A percentile compares a stretch with the other conserved stretches of the same genome.
These are phyloP conservation scores for Dendrolimus punctatus DNA, from an alignment of 1,140 invertebrate genomes.

Conservation along the genomic window DNA sequence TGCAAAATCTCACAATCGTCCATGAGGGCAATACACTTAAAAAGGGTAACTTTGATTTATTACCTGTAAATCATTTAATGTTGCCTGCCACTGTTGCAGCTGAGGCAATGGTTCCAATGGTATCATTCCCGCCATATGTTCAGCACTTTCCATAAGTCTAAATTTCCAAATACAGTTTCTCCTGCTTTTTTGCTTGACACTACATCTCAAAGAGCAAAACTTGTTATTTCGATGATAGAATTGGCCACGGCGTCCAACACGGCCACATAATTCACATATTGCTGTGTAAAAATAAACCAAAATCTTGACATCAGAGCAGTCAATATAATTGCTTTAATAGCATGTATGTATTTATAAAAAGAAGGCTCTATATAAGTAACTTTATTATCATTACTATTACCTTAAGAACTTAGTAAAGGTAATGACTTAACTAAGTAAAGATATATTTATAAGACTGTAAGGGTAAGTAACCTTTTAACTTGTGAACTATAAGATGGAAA, in stretches of 20 bases:
- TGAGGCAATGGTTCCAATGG: slow-evolving; percentile 65
- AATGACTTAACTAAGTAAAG: no score
- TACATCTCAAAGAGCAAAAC: slow-evolving; percentile 53
- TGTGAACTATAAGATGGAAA: no score
- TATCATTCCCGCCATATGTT: slow-evolving; percentile 65
- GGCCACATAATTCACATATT: slow-evolving; percentile 61
- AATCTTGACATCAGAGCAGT: neutral
- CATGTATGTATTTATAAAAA: no score
- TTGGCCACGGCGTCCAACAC: slow-evolving; percentile 44
- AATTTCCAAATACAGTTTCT: slow-evolving; percentile 60
- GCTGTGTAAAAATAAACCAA: slow-evolving; percentile 31
- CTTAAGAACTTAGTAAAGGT: no score
- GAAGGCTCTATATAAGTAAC: no score
- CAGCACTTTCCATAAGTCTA: slow-evolving; percentile 62
- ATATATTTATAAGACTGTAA: no score
- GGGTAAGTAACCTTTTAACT: no score
- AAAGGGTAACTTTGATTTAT: no score
- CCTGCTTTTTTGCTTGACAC: slow-evolving; percentile 33
- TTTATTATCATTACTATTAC: no score
- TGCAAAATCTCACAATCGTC: no score
- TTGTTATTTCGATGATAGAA: slow-evolving; percentile 56
- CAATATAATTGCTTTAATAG: no score
- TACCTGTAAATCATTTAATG: slow-evolving; percentile 53
- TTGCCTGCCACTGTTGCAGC: slow-evolving; percentile 57
- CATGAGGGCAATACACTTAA: no score